Conservation (phyloP, 2,797 vertebrate species). For the Sebastes oblongus region DNA sequence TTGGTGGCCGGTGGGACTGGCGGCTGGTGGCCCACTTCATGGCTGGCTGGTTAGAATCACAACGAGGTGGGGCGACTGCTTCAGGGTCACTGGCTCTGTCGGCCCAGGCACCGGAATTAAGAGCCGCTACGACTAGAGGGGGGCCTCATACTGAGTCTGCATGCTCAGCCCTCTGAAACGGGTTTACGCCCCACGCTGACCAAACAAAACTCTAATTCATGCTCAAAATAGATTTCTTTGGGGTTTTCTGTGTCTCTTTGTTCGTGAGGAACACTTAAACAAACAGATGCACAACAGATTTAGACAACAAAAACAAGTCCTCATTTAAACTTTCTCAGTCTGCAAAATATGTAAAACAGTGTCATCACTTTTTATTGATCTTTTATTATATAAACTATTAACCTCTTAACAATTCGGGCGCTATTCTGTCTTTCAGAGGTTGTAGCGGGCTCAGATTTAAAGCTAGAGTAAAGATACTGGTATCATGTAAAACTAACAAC, state of each 20-base stretch:
- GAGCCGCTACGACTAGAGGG: slow-evolving; percentile 69
- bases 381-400: too few species aligned
- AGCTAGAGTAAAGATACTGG: too few species aligned
- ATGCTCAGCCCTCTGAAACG: slow-evolving; percentile 65
- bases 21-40: slow-evolving; percentile 75
- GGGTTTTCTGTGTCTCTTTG: slow-evolving; percentile 20
- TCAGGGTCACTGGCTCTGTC: slow-evolving; percentile 80
- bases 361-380: background rate
- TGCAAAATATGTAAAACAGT: background rate
- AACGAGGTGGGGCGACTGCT: slow-evolving; percentile 77
- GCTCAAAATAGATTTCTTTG: slow-evolving; percentile 46
- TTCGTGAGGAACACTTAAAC: background rate
- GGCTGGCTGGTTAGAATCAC: slow-evolving; percentile 81
- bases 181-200: slow-evolving; percentile 55
- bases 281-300: background rate
- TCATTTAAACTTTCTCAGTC: background rate
- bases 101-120: slow-evolving; percentile 75
- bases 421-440: too few species aligned
- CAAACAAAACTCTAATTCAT: slow-evolving; percentile 60
- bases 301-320: background rate
- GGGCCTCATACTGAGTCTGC: slow-evolving; percentile 72
- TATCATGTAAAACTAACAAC: too few species aligned
- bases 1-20: slow-evolving; percentile 46
- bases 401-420: too few species aligned
- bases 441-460: too few species aligned